Evolutionary conservation across 2,888 invertebrate genomes (phyloP).

Genomic region (Macrophya annulata): DNA sequence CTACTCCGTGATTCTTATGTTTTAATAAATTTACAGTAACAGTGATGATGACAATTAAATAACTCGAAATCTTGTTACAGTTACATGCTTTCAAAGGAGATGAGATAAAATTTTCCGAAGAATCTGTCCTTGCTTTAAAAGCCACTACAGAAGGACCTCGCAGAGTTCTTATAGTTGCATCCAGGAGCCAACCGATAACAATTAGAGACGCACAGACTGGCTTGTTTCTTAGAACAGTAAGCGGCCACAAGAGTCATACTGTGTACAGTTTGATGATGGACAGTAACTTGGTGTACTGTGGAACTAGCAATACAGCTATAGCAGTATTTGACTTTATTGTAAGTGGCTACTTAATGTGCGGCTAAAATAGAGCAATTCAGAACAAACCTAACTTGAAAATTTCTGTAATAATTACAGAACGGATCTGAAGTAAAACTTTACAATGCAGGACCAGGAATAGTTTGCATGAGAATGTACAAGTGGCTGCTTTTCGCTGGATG

Average conservation of each 20-base stretch:
- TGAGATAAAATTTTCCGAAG: slow-evolving; percentile 82
- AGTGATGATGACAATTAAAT: not conserved
- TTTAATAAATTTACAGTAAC: not conserved
- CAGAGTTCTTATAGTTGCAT: slow-evolving; percentile 86
- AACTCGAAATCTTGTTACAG: slow-evolving; percentile 63
- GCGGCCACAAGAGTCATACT: slow-evolving; percentile 83
- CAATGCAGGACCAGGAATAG: slow-evolving; percentile 87
- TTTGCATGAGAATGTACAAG: slow-evolving; percentile 85
- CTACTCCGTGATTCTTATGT: not conserved
- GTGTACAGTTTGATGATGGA: slow-evolving; percentile 88
- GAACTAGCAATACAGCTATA: slow-evolving; percentile 87
- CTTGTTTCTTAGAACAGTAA: slow-evolving; percentile 84
- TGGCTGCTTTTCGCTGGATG: slow-evolving; percentile 87
- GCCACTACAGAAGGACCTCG: slow-evolving; percentile 89
- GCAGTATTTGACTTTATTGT: slow-evolving; percentile 89
- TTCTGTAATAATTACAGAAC: slow-evolving; percentile 80
- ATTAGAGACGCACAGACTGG: slow-evolving; percentile 89
- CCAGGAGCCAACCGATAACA: slow-evolving; percentile 86
- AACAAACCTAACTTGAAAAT: not conserved
- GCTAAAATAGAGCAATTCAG: not conserved
- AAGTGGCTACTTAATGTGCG: slow-evolving; percentile 74
- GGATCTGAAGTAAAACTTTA: slow-evolving; percentile 84
- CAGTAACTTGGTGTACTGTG: slow-evolving; percentile 88
- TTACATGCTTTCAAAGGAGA: slow-evolving; percentile 70
- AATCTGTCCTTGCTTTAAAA: slow-evolving; percentile 86